These are phyloP conservation scores for Lepeophtheirus nordmannii DNA, from an alignment of 2,888 invertebrate genomes.

Conservation along the genomic window DNA sequence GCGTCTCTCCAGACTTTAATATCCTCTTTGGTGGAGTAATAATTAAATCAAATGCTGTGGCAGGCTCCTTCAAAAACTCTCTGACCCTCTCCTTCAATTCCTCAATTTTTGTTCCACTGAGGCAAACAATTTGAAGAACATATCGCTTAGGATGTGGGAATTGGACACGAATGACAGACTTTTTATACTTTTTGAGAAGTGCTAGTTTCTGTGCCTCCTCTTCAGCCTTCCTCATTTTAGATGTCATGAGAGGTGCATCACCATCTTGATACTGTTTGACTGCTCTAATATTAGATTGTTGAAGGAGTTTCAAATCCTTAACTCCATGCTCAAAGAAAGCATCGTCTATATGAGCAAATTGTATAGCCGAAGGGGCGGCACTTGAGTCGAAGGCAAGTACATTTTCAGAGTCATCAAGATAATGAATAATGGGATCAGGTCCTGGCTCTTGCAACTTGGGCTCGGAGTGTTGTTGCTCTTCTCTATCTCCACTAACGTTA, in stretches of 20 bases:
- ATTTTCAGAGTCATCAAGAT: background rate
- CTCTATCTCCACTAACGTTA: too few relatives aligned
- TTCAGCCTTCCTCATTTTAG: background rate
- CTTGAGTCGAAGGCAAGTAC: background rate
- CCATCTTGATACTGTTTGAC: background rate
- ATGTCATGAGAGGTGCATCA: conserved; percentile 11
- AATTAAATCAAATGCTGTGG: background rate
- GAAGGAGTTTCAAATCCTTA: conserved; percentile 6
- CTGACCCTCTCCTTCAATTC: background rate
- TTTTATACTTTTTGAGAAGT: conserved; percentile 4
- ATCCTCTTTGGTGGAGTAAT: conserved; percentile 9
- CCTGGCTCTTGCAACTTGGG: background rate
- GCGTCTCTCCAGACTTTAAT: background rate
- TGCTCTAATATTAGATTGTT: background rate
- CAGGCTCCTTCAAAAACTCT: background rate
- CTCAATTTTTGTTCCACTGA: background rate
- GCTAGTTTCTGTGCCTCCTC: background rate
- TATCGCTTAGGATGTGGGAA: conserved; percentile 1
- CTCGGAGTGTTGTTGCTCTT: too few relatives aligned
- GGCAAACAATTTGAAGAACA: background rate
- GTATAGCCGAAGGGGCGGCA: background rate
- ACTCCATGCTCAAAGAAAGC: conserved; percentile 8
- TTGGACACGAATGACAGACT: conserved; percentile 16
- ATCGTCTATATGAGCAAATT: background rate
- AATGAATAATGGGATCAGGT: conserved; percentile 9